Evolutionary conservation across 2,888 invertebrate genomes (phyloP), one percentile per base, ranked within the genome.

Genomic region (Stenodema calcarata): DNA sequence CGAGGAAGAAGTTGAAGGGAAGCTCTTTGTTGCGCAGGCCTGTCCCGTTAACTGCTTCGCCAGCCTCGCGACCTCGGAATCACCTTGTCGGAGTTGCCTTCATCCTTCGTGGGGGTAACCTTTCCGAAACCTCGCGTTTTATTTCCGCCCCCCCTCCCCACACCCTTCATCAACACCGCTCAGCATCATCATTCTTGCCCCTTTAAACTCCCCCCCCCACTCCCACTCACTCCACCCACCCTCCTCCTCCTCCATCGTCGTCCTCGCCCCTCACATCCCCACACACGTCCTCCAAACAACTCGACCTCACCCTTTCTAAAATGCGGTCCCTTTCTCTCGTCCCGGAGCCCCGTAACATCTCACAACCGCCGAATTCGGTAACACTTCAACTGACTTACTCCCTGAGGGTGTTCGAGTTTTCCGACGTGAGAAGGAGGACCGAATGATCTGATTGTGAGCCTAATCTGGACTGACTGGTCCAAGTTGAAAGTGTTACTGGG

Each of bases 121-220:
- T 70, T 70, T 70, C 70, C 70, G 28, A 70, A 70, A 70, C 70
- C 70, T 35, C 70, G 28, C 70, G 70, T 35, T 70, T 70, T 54
- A 28, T 54, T 54, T 81, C 81, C 81, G 50, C 54, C 69, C 16
- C n/a, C 54, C 18, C 16, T 7, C 54, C 18, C 54, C 50, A 9
- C 50, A 9, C 50, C 16, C 50, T 18, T 18, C 54, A 16, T n/a
- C 16, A 0, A n/a, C n/a, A n/a, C n/a, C n/a, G n/a, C n/a, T n/a
- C n/a, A n/a, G n/a, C n/a, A n/a, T n/a, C n/a, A n/a, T n/a, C n/a
- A n/a, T 54, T 54, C 7, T 54, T n/a, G 54, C 54, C 54, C 54
- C 54, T 54, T 54, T 54, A 54, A 54, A 54, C 54, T 18, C 7
- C 7, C 54, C 54, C 18, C 54, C 1, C 18, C 54, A 18, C n/a